phyloP scores from a whole-genome alignment of 2,888 invertebrate species.

The Dryobota labecula region DNA sequence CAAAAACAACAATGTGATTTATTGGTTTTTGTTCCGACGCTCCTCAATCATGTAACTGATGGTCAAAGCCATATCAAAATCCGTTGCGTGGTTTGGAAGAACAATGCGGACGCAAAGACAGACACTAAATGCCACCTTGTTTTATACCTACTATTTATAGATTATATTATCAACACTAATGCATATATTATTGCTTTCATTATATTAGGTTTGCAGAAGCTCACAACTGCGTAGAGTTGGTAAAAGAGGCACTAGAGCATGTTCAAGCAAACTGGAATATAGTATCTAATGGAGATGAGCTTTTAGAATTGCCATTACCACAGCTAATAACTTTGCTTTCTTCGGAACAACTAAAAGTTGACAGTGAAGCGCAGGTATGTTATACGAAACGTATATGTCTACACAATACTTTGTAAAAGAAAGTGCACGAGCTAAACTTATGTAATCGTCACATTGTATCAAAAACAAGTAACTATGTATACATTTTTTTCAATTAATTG shows the following conservation, averaged over 20 bases:
- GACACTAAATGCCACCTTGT: neutral
- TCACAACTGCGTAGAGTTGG: conserved; percentile 95
- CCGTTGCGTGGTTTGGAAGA: neutral
- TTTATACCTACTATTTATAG: neutral
- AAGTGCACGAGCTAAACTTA: neutral
- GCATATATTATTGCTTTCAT: conserved; percentile 52
- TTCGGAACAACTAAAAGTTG: conserved; percentile 96
- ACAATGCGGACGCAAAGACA: neutral
- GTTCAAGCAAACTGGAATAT: conserved; percentile 96
- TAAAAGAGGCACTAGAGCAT: conserved; percentile 94
- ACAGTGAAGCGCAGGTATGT: conserved; percentile 96
- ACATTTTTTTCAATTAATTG: neutral
- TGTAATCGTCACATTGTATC: neutral
- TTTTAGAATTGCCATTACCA: conserved; percentile 95
- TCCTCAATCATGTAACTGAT: too few relatives aligned
- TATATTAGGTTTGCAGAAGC: conserved; percentile 95
- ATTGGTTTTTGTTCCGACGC: too few relatives aligned
- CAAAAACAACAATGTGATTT: too few relatives aligned
- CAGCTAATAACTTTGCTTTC: conserved; percentile 94
- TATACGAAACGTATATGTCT: neutral
- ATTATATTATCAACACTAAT: conserved; percentile 43
- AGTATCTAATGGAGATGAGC: conserved; percentile 95
- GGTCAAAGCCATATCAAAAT: neutral
- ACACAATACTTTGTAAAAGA: neutral
- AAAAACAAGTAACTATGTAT: neutral